Evolutionary conservation across 2,113 vertebrate species (phyloP).

Genomic region (Micronycteris hirsuta): DNA sequence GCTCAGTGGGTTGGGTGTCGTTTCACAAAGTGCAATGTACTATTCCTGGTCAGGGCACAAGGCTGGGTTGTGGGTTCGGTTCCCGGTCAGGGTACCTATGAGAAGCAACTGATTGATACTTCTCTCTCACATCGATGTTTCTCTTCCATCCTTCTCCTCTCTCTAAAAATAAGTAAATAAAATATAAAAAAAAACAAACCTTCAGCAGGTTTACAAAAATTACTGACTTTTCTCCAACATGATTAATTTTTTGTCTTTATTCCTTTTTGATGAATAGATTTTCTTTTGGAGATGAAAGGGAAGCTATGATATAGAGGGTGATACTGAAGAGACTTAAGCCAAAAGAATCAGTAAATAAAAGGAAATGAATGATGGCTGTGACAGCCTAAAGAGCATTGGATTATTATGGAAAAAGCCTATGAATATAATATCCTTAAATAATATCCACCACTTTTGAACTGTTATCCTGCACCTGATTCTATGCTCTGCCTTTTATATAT

Average conservation of each 20-base stretch:
- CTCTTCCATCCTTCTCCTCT: too few relatives aligned
- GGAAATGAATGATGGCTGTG: conserved; percentile 17
- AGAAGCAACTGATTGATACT: too few relatives aligned
- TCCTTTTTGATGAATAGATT: background rate
- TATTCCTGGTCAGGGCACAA: too few relatives aligned
- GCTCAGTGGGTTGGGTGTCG: too few relatives aligned
- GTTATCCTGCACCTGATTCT: background rate
- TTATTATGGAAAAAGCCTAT: background rate
- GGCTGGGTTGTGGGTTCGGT: too few relatives aligned
- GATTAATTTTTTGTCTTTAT: background rate
- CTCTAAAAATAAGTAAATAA: too few relatives aligned
- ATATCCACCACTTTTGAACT: background rate
- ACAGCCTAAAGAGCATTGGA: conserved; percentile 30
- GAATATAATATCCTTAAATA: background rate
- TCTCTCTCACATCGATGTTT: too few relatives aligned
- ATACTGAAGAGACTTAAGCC: background rate
- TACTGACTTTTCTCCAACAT: background rate
- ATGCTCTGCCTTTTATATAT: background rate
- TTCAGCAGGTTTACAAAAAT: too few relatives aligned
- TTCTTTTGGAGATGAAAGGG: background rate
- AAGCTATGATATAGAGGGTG: background rate
- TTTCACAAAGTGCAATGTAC: too few relatives aligned
- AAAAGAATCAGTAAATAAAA: background rate
- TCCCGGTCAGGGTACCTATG: too few relatives aligned
- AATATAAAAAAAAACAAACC: too few relatives aligned